These are phyloP conservation scores for Ctena decussata DNA, from an alignment of 2,888 invertebrate genomes.

Conservation along the genomic window DNA sequence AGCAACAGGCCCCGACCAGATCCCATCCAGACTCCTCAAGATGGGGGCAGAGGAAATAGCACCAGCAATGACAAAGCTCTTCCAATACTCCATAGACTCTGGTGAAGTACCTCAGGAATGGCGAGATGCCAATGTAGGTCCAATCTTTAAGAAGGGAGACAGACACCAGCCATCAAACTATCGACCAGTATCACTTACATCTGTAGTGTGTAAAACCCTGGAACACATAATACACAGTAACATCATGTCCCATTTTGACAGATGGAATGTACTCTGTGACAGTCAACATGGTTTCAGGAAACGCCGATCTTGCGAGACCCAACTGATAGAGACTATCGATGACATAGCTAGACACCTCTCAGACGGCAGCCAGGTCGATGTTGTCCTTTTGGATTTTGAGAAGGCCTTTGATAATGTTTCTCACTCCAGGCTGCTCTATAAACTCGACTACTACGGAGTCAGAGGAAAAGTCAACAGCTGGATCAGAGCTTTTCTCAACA, in stretches of 20 bases:
- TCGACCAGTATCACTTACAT: slow-evolving; percentile 29
- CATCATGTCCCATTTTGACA: slow-evolving; percentile 11
- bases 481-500: slow-evolving; percentile 45
- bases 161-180: slow-evolving; percentile 23
- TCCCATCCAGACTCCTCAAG: slow-evolving; percentile 4
- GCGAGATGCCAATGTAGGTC: slow-evolving; percentile 9
- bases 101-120: slow-evolving; percentile 18
- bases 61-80: background rate
- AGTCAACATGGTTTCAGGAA: slow-evolving; percentile 20
- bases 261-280: background rate
- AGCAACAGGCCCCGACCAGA: background rate
- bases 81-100: slow-evolving; percentile 4
- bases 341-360: background rate
- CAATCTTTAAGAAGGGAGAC: slow-evolving; percentile 31
- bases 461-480: slow-evolving; percentile 19
- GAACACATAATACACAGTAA: slow-evolving; percentile 25
- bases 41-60: background rate
- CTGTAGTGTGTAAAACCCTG: slow-evolving; percentile 15
- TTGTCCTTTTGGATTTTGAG: background rate
- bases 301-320: slow-evolving; percentile 5
- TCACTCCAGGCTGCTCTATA: background rate
- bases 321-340: slow-evolving; percentile 5
- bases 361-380: background rate
- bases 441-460: background rate
- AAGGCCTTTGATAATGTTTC: background rate